Percentiles rank a stretch among this genome's conserved stretches.
Conservation (phyloP, 2,888 invertebrate species). For the Caenorhabditis imperialis region DNA sequence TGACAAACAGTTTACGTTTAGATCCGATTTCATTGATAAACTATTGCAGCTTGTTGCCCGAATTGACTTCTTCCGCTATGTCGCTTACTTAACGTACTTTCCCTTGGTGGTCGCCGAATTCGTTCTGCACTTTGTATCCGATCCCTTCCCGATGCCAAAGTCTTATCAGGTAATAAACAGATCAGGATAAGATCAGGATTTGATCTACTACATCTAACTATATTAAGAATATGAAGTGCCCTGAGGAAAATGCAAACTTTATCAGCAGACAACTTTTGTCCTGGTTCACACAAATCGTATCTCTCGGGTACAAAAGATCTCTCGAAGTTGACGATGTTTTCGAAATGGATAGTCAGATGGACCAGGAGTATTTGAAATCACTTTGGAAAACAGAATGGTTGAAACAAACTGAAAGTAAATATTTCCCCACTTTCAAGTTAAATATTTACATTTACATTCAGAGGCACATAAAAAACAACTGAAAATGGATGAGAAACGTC, state of each 20-base stretch:
- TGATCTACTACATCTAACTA: neutral
- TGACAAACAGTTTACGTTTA: constrained; percentile 1
- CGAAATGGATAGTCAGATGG: constrained; percentile 68
- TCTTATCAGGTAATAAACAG: constrained; percentile 30
- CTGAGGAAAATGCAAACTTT: constrained; percentile 72
- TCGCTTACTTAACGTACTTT: constrained; percentile 73
- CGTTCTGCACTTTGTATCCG: constrained; percentile 70
- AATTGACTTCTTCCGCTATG: constrained; percentile 69
- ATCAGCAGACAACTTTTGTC: constrained; percentile 70
- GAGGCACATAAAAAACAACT: constrained; percentile 29
- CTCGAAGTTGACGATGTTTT: constrained; percentile 71
- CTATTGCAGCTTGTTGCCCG: constrained; percentile 65
- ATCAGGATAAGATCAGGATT: no score
- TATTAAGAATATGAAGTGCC: constrained; percentile 59
- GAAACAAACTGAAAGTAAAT: constrained; percentile 47
- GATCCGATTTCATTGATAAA: constrained; percentile 38
- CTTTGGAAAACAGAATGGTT: constrained; percentile 68
- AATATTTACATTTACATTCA: constrained; percentile 12
- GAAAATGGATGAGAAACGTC: constrained; percentile 30
- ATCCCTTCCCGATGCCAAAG: constrained; percentile 59
- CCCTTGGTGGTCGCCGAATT: constrained; percentile 70
- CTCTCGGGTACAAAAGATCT: constrained; percentile 66
- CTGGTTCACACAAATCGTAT: constrained; percentile 71
- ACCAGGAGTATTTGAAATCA: constrained; percentile 62
- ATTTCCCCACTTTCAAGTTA: neutral